phyloP scores from a whole-genome alignment of 2,888 invertebrate genomes.

The Cheilosia vulpina region DNA sequence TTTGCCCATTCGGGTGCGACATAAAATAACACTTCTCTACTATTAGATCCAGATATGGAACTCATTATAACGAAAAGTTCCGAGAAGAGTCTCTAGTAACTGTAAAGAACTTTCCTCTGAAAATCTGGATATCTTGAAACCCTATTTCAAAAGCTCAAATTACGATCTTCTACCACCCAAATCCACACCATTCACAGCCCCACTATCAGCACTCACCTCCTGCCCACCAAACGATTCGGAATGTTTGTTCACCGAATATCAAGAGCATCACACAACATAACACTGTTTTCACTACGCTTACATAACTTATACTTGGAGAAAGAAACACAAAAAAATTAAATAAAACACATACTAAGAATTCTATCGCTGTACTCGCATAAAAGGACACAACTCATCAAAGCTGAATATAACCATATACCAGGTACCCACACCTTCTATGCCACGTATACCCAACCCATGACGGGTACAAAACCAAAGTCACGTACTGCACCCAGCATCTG shows the following conservation, averaged over 20 bases:
- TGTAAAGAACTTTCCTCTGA: too few relatives aligned
- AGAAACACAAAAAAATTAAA: neutral
- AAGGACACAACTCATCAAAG: constrained; percentile 71
- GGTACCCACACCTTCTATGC: neutral
- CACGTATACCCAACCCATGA: neutral
- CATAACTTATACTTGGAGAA: neutral
- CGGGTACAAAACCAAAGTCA: constrained; percentile 50
- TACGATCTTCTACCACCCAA: too few relatives aligned
- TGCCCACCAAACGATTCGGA: neutral
- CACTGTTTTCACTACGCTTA: constrained; percentile 33
- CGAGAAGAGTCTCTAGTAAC: too few relatives aligned
- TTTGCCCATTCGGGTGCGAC: too few relatives aligned
- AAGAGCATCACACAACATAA: constrained; percentile 50
- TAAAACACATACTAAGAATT: constrained; percentile 54
- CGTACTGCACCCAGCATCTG: constrained; percentile 55
- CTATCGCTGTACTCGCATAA: constrained; percentile 53
- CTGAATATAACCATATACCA: constrained; percentile 24
- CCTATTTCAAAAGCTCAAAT: too few relatives aligned
- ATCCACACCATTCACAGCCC: too few relatives aligned
- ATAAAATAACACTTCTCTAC: too few relatives aligned
- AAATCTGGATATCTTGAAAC: too few relatives aligned
- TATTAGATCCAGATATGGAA: too few relatives aligned
- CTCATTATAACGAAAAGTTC: too few relatives aligned
- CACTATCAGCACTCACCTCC: too few relatives aligned
- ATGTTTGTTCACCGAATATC: constrained; percentile 52